Evolutionary conservation across 1,140 invertebrate genomes (phyloP).

Genomic region (Polypedilum pembai): DNA sequence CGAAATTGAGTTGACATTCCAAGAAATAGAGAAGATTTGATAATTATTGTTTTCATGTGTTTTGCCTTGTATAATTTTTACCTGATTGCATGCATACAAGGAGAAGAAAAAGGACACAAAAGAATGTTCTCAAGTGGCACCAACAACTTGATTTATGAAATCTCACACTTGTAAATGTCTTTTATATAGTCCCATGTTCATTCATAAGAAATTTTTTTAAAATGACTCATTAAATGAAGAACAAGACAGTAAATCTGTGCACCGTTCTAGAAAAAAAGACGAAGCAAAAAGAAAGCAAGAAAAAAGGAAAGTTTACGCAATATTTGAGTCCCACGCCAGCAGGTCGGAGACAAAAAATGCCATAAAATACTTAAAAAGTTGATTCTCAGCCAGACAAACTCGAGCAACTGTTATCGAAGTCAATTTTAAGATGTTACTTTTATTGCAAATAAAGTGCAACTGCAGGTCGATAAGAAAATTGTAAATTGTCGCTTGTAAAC

Average conservation of each 20-base stretch:
- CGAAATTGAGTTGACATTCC: not conserved
- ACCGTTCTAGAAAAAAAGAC: not conserved
- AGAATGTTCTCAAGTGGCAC: constrained; percentile 21
- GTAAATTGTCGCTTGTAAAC: not conserved
- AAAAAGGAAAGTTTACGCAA: constrained; percentile 17
- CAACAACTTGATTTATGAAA: constrained; percentile 26
- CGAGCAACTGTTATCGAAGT: not conserved
- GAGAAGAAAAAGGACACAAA: not conserved
- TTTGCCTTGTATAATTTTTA: not conserved
- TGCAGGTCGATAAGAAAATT: not conserved
- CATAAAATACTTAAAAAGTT: constrained; percentile 21
- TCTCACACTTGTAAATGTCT: constrained; percentile 8
- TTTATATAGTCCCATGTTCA: not conserved
- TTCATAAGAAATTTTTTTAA: not conserved
- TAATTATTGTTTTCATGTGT: too few relatives aligned
- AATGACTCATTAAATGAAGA: constrained; percentile 10
- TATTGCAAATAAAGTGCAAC: not conserved
- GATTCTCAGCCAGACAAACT: not conserved
- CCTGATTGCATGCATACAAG: not conserved
- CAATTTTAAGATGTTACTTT: not conserved
- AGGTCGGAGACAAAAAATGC: constrained; percentile 1
- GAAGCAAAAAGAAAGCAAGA: constrained; percentile 6
- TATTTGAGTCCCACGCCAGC: not conserved
- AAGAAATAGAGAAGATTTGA: not conserved
- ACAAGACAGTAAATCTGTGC: not conserved